Conservation (phyloP, 2,888 invertebrate genomes). For the Polia nebulosa region DNA sequence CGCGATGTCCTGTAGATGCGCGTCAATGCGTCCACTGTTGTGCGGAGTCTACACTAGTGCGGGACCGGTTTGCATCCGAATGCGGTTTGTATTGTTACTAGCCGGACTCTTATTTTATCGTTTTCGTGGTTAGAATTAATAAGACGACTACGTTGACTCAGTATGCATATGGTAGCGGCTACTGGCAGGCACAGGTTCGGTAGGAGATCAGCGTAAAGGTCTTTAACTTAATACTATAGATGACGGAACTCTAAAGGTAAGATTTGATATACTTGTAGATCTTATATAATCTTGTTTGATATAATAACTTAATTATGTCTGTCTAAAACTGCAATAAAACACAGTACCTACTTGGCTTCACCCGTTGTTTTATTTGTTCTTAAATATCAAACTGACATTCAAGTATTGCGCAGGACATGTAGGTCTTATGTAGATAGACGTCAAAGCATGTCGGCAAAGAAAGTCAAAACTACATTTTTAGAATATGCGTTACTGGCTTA, state of each 20-base stretch:
- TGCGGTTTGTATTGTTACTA: constrained; percentile 14
- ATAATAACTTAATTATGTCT: neutral
- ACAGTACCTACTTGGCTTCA: neutral
- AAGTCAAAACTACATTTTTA: no score
- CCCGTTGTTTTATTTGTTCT: constrained; percentile 17
- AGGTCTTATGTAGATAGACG: no score
- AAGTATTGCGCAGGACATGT: neutral
- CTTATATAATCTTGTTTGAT: no score
- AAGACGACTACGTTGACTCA: neutral
- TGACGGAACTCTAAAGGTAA: neutral
- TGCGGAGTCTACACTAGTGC: neutral
- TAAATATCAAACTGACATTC: constrained; percentile 12
- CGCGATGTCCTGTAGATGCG: constrained; percentile 2
- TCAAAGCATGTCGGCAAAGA: no score
- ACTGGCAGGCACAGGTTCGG: neutral
- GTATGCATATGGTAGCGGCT: neutral
- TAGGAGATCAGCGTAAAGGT: neutral
- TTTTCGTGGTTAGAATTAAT: constrained; percentile 1
- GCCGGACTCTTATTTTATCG: neutral
- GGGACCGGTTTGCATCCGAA: constrained; percentile 11
- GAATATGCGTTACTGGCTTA: no score
- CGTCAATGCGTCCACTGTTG: neutral
- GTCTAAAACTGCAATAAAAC: neutral
- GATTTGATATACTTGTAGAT: neutral
- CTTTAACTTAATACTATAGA: neutral